These are phyloP conservation scores for Siphamia tubifer DNA, from an alignment of 2,113 vertebrate genomes.

Conservation along the genomic window DNA sequence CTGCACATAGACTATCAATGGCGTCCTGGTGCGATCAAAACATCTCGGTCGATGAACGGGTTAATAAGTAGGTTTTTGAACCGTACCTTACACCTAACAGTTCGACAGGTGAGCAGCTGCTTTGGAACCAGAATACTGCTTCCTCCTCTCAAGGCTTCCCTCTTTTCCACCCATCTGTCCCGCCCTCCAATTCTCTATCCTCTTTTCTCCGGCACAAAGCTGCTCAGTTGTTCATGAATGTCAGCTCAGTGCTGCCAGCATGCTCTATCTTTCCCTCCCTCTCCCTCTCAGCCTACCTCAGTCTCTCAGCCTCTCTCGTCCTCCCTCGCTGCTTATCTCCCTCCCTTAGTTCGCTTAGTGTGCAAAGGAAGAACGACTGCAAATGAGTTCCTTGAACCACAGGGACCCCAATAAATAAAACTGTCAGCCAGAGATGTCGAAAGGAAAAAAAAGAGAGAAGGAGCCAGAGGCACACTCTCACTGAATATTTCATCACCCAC, in stretches of 20 bases:
- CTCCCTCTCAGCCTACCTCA: conserved; percentile 33
- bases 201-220: conserved; percentile 66
- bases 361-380: conserved; percentile 79
- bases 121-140: conserved; percentile 20
- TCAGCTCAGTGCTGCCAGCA: conserved; percentile 64
- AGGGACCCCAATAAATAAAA: conserved; percentile 82
- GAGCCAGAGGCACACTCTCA: conserved; percentile 77
- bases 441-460: conserved; percentile 45
- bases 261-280: conserved; percentile 49
- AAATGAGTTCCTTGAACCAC: conserved; percentile 85
- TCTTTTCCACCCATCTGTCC: conserved; percentile 50
- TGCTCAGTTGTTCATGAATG: conserved; percentile 73
- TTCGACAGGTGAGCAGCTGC: conserved; percentile 51
- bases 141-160: conserved; percentile 46
- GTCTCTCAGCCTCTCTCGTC: conserved; percentile 44
- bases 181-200: conserved; percentile 54
- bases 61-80: conserved; percentile 65
- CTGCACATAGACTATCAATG: conserved; percentile 57
- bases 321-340: conserved; percentile 65
- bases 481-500: conserved; percentile 85
- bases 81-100: neutral
- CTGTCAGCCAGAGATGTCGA: conserved; percentile 77
- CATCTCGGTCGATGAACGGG: conserved; percentile 46
- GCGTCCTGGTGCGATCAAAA: conserved; percentile 62
- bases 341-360: conserved; percentile 67